Evolutionary conservation across 2,797 vertebrate species (phyloP).

Genomic region (Poecilia gillii): DNA sequence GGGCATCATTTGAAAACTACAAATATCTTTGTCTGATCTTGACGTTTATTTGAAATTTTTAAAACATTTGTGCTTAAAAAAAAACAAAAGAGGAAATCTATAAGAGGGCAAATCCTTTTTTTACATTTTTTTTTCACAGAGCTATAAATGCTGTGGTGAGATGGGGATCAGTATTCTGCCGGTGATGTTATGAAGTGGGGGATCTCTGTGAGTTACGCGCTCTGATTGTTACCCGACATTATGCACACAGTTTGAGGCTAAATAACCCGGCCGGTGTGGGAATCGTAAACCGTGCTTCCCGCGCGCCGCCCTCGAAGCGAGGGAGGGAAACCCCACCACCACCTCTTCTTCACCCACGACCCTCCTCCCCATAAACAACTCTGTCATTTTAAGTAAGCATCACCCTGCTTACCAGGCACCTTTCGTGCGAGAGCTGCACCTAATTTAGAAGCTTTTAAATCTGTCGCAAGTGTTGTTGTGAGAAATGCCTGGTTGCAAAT

Average conservation of each 20-base stretch:
- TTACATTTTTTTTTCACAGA: not conserved
- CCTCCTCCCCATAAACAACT: conserved; percentile 82
- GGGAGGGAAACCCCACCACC: conserved; percentile 56
- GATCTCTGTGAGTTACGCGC: conserved; percentile 76
- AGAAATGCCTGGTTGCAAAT: conserved; percentile 88
- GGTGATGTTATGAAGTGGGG: conserved; percentile 55
- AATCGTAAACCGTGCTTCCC: conserved; percentile 78
- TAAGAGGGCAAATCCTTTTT: not conserved
- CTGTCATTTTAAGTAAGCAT: conserved; percentile 87
- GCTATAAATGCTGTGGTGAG: conserved; percentile 43
- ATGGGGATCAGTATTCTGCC: conserved; percentile 68
- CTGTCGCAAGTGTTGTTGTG: conserved; percentile 83
- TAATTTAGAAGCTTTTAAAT: conserved; percentile 91
- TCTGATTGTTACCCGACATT: conserved; percentile 81
- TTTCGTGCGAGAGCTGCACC: conserved; percentile 83
- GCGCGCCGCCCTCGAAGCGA: conserved; percentile 61
- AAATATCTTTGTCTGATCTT: not conserved
- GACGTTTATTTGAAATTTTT: not conserved
- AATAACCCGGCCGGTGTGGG: conserved; percentile 76
- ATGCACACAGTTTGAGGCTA: conserved; percentile 81
- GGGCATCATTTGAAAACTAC: not conserved
- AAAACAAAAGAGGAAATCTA: not conserved
- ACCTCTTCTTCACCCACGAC: not conserved
- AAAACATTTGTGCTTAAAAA: not conserved
- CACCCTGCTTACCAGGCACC: conserved; percentile 86